phyloP scores from a whole-genome alignment of 2,113 vertebrate species.

The Pangasianodon hypophthalmus region DNA sequence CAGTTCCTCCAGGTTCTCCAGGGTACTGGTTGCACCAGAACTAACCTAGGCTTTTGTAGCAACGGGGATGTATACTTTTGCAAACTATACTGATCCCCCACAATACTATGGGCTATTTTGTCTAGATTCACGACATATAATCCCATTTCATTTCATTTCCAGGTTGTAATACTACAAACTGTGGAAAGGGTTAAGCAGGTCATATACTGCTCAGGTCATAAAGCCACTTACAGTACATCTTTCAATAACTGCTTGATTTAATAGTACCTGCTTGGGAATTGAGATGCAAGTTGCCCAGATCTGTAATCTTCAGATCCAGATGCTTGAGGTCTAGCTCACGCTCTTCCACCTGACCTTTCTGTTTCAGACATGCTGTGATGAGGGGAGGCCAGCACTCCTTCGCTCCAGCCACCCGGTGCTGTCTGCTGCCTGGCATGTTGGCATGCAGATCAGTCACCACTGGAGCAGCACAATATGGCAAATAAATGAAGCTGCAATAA shows the following conservation, averaged over 20 bases:
- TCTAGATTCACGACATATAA: background rate
- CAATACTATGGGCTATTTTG: background rate
- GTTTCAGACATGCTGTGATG: slow-evolving; percentile 35
- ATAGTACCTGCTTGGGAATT: background rate
- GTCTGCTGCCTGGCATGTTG: slow-evolving; percentile 31
- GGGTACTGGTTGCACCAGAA: background rate
- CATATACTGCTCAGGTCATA: background rate
- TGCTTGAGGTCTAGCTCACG: slow-evolving; percentile 27
- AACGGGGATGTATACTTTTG: background rate
- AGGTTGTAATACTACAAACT: background rate
- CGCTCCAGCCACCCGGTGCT: slow-evolving; percentile 21
- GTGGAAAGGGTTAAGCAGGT: background rate
- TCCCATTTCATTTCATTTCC: background rate
- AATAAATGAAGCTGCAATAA: slow-evolving; percentile 28
- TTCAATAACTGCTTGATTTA: background rate
- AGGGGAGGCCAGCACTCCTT: slow-evolving; percentile 32
- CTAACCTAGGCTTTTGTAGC: background rate
- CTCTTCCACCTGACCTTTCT: slow-evolving; percentile 13
- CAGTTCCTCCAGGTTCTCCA: background rate
- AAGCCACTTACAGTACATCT: background rate
- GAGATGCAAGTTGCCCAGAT: slow-evolving; percentile 15
- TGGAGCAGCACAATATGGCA: slow-evolving; percentile 32
- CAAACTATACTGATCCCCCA: background rate
- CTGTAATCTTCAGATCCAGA: slow-evolving; percentile 26
- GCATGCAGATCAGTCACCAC: slow-evolving; percentile 32